phyloP scores from a whole-genome alignment of 2,797 vertebrate species.

The Aythya fuligula region DNA sequence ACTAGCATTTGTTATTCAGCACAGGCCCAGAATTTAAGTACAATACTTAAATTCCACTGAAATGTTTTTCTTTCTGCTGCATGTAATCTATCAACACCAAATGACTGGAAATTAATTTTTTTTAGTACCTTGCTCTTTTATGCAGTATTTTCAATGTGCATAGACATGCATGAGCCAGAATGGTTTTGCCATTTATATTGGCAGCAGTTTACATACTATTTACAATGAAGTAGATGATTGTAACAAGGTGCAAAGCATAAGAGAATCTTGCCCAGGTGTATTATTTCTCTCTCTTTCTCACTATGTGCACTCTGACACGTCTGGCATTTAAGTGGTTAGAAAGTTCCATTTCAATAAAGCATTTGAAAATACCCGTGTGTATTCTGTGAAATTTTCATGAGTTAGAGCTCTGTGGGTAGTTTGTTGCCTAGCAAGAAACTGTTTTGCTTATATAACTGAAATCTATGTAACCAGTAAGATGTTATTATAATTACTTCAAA shows the following conservation, averaged over 20 bases:
- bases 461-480: constrained; percentile 3
- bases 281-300: neutral
- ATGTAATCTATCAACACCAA: neutral
- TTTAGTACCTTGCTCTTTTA: neutral
- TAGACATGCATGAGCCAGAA: neutral
- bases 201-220: constrained; percentile 4
- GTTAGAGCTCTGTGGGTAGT: neutral
- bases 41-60: neutral
- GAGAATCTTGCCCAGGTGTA: neutral
- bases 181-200: neutral
- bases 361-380: neutral
- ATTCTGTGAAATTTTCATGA: neutral
- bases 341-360: neutral
- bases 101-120: constrained; percentile 17
- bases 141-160: neutral
- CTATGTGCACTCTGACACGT: neutral
- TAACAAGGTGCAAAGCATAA: neutral
- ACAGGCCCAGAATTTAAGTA: neutral
- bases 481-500: constrained; percentile 9
- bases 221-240: neutral
- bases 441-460: neutral
- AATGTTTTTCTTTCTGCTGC: neutral
- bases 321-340: neutral
- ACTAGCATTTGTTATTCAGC: neutral
- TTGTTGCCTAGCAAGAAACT: constrained; percentile 7